Base-by-base conservation (phyloP, 2,113 vertebrate genomes). In the Phalacrocorax aristotelis region DNA sequence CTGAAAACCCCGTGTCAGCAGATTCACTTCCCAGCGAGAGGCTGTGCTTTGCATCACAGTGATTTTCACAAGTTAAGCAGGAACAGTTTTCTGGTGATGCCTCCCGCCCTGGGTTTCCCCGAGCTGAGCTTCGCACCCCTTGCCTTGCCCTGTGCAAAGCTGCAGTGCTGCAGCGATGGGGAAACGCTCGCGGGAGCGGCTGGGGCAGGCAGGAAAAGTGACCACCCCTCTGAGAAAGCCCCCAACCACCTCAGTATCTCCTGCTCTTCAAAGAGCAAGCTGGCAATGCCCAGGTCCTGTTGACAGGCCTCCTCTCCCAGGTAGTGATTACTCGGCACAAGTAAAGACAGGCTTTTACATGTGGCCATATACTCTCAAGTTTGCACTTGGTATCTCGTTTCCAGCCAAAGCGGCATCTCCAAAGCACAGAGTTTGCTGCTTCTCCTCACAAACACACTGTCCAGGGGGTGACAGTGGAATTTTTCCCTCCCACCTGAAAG, bases 111-210 rank as follows among this genome's bases (percentile, higher is more conserved):
- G 58, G 18, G 40, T 6, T 83, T 54, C 68, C 42, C 48, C 4
- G 1, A 20, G 44, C 58, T 72, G n/a, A 27, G 60, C 34, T 68
- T 32, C 3, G 0, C 27, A 27, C 7, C 55, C 61, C 30, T 80
- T 0, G 0, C 62, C n/a, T 26, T 13, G 34, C 29, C 34, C 81
- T 52, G 22, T 32, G 52, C 60, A 42, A 32, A 70, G 32, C 38
- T 27, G n/a, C 55, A 51, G n/a, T 7, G 36, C 69, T 60, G 54
- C 61, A 54, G 60, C 12, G 34, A 54, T 18, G 20, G 46, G 42
- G 42, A 54, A 89, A 70, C 4, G 3, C 60, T 21, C 46, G 38
- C 8, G 6, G 70, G 54, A 25, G 44, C 2, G 2, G 49, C 32
- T 72, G 60, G 51, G 38, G 14, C 14, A 46, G 44, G 40, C 49